Conservation (phyloP, 2,888 invertebrate genomes). For the Diarsia rubi region DNA sequence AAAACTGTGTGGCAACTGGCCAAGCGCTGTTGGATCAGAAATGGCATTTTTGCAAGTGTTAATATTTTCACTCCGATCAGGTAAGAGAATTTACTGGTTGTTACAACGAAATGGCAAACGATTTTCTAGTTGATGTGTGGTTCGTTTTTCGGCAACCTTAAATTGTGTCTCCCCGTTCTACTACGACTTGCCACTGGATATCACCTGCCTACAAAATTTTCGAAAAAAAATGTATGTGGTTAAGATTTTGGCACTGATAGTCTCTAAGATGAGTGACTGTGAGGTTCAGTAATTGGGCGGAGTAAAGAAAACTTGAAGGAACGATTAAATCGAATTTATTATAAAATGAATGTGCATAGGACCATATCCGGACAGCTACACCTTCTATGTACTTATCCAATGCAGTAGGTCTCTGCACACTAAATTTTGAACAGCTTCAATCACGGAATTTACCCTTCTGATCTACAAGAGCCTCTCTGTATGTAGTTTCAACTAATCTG, state of each 20-base stretch:
- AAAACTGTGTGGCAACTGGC: constrained; percentile 53
- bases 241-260: not conserved
- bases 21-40: constrained; percentile 38
- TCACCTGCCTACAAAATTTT: not conserved
- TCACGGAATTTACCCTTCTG: not conserved
- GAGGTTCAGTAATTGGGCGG: not conserved
- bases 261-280: not conserved
- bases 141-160: not conserved
- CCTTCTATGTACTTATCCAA: not conserved
- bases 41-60: constrained; percentile 26
- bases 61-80: constrained; percentile 24
- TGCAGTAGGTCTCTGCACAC: not conserved
- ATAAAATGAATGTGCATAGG: not conserved
- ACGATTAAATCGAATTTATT: not conserved
- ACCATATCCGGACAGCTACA: not conserved
- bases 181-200: not conserved
- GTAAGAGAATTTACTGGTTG: constrained; percentile 12
- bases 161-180: not conserved
- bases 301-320: not conserved
- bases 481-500: constrained; percentile 33
- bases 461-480: not conserved
- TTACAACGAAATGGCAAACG: not conserved
- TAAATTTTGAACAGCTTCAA: not conserved
- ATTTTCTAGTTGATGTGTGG: constrained; percentile 10
- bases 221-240: not conserved